A percentile compares a stretch with the other conserved stretches of the same genome.
Conservation (phyloP, 2,797 vertebrate species). For the Pseudomugil tenellus region DNA sequence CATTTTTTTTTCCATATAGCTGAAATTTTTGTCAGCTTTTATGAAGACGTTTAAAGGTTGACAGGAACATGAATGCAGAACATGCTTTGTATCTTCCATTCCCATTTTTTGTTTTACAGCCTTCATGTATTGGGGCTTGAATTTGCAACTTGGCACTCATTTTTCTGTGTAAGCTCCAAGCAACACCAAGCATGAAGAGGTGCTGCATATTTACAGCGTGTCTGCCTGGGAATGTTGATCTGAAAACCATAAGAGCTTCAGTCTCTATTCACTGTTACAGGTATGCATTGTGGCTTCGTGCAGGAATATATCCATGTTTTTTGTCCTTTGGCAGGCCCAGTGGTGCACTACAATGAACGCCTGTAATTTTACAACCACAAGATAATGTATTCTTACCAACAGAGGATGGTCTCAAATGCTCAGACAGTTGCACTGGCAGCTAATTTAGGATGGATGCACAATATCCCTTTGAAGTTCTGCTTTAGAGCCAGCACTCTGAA, state of each 20-base stretch:
- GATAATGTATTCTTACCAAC: conserved; percentile 72
- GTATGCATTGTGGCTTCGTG: conserved; percentile 52
- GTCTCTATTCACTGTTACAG: conserved; percentile 40
- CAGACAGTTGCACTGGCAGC: conserved; percentile 68
- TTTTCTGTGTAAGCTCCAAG: conserved; percentile 41
- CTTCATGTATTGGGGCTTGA: conserved; percentile 39
- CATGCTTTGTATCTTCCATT: conserved; percentile 24
- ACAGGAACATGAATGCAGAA: conserved; percentile 19
- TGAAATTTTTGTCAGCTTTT: conserved; percentile 26
- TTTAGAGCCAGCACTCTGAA: conserved; percentile 50
- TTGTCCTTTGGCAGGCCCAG: conserved; percentile 49
- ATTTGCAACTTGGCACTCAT: conserved; percentile 49
- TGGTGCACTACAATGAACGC: conserved; percentile 57
- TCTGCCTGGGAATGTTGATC: conserved; percentile 74
- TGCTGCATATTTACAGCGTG: conserved; percentile 45
- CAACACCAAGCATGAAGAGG: conserved; percentile 50
- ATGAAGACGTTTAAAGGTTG: conserved; percentile 35
- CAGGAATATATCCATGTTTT: conserved; percentile 28
- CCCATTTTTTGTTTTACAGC: conserved; percentile 31
- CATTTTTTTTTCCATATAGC: conserved; percentile 28
- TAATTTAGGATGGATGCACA: conserved; percentile 72
- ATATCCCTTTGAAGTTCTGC: conserved; percentile 73
- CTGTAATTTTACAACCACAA: conserved; percentile 67
- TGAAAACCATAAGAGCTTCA: conserved; percentile 61
- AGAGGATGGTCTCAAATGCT: conserved; percentile 69